Evolutionary conservation across 2,797 vertebrate genomes (phyloP).

Genomic region (Brotula barbata): DNA sequence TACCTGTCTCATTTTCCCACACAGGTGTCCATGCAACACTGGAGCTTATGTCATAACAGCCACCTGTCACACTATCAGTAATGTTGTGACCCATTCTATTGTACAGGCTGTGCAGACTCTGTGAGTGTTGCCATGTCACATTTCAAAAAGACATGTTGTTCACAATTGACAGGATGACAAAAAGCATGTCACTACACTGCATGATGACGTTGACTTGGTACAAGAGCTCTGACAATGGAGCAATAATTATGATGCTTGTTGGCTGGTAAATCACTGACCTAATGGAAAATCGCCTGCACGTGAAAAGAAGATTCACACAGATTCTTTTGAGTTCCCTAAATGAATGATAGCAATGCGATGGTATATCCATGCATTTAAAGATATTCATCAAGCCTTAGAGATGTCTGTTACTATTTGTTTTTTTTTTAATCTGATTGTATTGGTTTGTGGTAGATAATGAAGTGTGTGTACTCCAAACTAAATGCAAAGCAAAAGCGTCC

Average conservation of each 20-base stretch:
- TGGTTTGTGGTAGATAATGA: no score
- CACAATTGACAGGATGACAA: slow-evolving; percentile 19
- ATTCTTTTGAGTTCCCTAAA: no score
- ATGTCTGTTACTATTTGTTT: no score
- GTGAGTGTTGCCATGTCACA: neutral
- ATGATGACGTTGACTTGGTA: slow-evolving; percentile 34
- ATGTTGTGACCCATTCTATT: slow-evolving; percentile 2
- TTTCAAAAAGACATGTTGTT: slow-evolving; percentile 33
- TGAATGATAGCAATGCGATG: no score
- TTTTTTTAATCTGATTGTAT: no score
- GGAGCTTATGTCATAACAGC: slow-evolving; percentile 1
- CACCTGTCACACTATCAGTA: slow-evolving; percentile 21
- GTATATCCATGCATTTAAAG: no score
- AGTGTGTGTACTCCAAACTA: no score
- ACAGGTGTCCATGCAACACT: slow-evolving; percentile 20
- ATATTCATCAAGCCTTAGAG: no score
- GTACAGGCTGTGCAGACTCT: neutral
- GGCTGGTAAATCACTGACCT: neutral
- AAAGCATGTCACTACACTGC: slow-evolving; percentile 31
- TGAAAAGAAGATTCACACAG: no score
- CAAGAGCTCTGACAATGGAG: neutral
- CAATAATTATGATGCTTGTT: neutral
- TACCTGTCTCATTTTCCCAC: slow-evolving; percentile 12
- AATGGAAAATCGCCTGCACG: neutral
- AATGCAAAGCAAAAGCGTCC: no score